These are phyloP conservation scores for Brachypodius melanocephalos DNA, from an alignment of 2,113 vertebrate genomes.

Conservation along the genomic window DNA sequence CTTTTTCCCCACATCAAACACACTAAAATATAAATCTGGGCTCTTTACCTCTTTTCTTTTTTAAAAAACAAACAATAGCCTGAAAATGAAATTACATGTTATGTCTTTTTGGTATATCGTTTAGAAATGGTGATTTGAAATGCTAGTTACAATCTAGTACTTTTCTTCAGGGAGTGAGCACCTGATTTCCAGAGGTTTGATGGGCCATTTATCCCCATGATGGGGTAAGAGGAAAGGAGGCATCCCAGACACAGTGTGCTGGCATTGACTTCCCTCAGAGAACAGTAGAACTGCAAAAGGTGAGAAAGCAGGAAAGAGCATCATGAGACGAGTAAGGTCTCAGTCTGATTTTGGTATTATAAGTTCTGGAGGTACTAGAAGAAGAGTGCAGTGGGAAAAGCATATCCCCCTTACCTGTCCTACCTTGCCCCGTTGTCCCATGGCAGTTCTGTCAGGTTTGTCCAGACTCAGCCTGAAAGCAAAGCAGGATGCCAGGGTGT, in stretches of 20 bases:
- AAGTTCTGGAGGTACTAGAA: not conserved
- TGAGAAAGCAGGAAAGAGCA: not conserved
- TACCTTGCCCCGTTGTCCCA: not conserved
- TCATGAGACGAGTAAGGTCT: not conserved
- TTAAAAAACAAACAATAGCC: not conserved
- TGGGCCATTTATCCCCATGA: not conserved
- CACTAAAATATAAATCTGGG: not conserved
- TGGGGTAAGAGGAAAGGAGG: not conserved
- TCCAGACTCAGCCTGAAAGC: not conserved
- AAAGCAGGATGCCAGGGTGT: not conserved
- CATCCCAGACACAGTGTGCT: not conserved
- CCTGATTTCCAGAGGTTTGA: not conserved
- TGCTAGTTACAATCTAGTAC: not conserved
- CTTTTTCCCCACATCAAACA: not conserved
- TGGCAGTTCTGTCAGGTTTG: not conserved
- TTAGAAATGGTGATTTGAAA: not conserved
- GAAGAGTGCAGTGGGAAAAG: not conserved
- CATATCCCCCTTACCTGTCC: not conserved
- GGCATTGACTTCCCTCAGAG: not conserved
- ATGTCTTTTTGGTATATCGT: not conserved
- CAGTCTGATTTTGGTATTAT: not conserved
- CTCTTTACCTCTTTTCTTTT: not conserved
- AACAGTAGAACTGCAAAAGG: not conserved
- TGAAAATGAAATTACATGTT: slow-evolving; percentile 21
- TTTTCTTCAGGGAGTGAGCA: not conserved